Evolutionary conservation across 2,888 invertebrate genomes (phyloP), one percentile per base, ranked within the genome.

Genomic region (Serripes groenlandicus): DNA sequence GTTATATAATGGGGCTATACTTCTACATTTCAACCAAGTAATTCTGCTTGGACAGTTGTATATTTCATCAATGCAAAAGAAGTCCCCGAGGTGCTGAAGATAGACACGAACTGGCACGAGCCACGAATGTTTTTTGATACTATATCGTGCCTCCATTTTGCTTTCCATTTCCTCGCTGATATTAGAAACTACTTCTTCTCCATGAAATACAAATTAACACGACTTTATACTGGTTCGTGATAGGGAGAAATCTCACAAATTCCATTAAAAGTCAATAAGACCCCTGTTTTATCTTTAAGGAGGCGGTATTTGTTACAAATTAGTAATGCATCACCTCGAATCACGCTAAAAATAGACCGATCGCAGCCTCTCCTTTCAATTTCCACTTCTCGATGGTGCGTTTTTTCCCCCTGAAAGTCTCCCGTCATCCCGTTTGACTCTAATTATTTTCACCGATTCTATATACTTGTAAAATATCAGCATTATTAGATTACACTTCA

Each of bases 211-310:
- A 76, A 85, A 85, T 85, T 85, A 82, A 62, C 15, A 42, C 18
- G 66, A 35, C 28, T 28, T 49, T 30, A 60, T 69, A 75, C 56
- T 49, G 68, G 69, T 81, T 81, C 64, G 49, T 34, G 69, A 69
- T 75, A 58, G 69, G 18, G 68, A 49, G 70, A 74, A 75, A 69
- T 73, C 75, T 73, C 62, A 42, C 78, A 81, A 80, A 81, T 82
- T 82, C 80, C 85, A 85, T 85, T 85, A 85, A 82, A 85, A 82
- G 75, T 80, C 85, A 85, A 85, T 85, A 72, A 82, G 74, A 69
- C 49, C 74, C 26, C 79, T 78, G 80, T 66, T 76, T 85, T 85
- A 80, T 85, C 77, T 82, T 82, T 71, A 77, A 74, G 75, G 32
- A 52, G 64, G 71, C 60, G 52, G 74, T 79, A 82, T 82, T 85